A percentile compares a stretch with the other conserved stretches of the same genome.
Evolutionary conservation across 1,140 invertebrate genomes (phyloP).

Genomic region (Drosophila parvula): DNA sequence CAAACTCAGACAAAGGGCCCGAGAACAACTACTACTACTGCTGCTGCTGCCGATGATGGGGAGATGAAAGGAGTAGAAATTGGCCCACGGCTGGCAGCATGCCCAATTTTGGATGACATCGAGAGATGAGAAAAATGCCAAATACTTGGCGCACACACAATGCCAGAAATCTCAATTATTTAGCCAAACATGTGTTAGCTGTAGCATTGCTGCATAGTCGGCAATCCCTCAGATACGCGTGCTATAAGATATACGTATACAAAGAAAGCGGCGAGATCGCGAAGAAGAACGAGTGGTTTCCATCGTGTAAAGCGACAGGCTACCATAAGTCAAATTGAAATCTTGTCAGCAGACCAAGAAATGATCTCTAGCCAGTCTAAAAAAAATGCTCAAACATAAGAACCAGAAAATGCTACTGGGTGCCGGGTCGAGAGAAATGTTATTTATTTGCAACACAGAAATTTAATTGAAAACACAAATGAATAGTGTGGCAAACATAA

Average conservation of each 20-base stretch:
- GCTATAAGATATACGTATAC: constrained; percentile 12
- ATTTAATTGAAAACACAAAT: constrained; percentile 61
- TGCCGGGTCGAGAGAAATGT: constrained; percentile 17
- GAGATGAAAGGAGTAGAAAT: constrained; percentile 14
- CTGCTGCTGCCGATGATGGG: background rate
- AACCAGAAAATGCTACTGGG: constrained; percentile 15
- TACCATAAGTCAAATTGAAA: constrained; percentile 68
- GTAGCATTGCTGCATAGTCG: constrained; percentile 62
- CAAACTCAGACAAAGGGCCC: constrained; percentile 20
- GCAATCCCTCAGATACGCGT: constrained; percentile 76
- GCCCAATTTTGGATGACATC: constrained; percentile 51
- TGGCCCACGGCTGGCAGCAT: constrained; percentile 45
- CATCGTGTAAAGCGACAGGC: constrained; percentile 45
- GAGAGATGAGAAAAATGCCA: constrained; percentile 62
- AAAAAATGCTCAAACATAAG: background rate
- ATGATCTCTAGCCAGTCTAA: constrained; percentile 39
- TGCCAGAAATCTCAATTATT: constrained; percentile 75
- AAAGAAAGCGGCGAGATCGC: constrained; percentile 1
- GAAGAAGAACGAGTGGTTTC: constrained; percentile 35
- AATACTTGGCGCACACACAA: constrained; percentile 54
- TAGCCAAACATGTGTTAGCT: constrained; percentile 75
- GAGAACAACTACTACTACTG: background rate
- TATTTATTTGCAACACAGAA: constrained; percentile 47
- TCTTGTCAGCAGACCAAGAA: constrained; percentile 69
- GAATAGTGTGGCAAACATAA: constrained; percentile 50